Evolutionary conservation across 2,888 invertebrate species (phyloP), one percentile per base, ranked within the genome.

Genomic region (Nasonovia ribisnigri): DNA sequence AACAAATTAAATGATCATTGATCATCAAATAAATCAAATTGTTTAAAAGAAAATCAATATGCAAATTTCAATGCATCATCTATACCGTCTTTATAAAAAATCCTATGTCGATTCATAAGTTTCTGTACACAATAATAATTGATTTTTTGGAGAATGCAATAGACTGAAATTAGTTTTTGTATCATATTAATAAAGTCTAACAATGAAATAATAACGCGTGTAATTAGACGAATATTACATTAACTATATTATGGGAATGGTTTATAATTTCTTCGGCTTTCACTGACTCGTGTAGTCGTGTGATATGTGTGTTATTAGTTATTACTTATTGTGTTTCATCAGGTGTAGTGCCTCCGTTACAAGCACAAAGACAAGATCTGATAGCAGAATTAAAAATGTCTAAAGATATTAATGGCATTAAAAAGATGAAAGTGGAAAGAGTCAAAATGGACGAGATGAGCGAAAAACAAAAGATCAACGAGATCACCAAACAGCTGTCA

Each of bases 311-410:
- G 90, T 94, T 51, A 57, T 86, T 60, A 43, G 5, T 86, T 46
- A 46, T 86, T 86, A 11, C 16, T 86, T 86, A 46, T 86, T 86
- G 10, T 91, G 92, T 94, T 94, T 94, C 48, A 97, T 84, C 97
- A 94, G 97, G 96, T 94, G 96, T 96, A 91, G 96, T 96, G 87
- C 98, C 98, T 94, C 97, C 97, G 88, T 98, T 97, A 96, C 96
- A 97, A 95, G 97, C 97, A 91, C 97, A 97, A 95, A 98, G 98
- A 96, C 98, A 97, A 51, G 98, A 98, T 96, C 96, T 99, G 90
- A 99, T 99, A 95, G 98, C 98, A 89, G 99, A 99, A 95, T 96
- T 99, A 94, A 99, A 99, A 96, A 97, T 98, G 96, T 98, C 98
- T 88, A 98, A 98, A 96, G 98, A 99, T 95, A 98, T 98, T 94